Conservation (phyloP, 2,888 invertebrate genomes). For the Emmelina monodactyla region DNA sequence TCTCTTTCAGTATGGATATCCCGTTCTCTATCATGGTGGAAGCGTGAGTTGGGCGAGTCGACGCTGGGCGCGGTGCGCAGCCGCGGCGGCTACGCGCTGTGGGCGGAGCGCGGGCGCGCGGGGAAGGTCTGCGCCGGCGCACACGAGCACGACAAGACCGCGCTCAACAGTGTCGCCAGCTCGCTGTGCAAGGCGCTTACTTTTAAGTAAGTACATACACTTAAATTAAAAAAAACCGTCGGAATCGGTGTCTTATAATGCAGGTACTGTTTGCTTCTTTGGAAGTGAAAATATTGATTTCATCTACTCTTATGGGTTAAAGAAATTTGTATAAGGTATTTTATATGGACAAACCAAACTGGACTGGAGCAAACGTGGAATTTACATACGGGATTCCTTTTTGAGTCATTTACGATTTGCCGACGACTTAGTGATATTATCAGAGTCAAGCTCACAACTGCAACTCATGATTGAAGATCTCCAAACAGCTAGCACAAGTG, state of each 20-base stretch:
- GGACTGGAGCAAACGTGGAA: no score
- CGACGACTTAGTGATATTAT: no score
- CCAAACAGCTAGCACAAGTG: no score
- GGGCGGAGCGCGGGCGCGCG: slow-evolving; percentile 81
- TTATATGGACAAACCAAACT: no score
- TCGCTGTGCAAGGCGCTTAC: slow-evolving; percentile 81
- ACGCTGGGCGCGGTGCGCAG: slow-evolving; percentile 76
- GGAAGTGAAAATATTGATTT: slow-evolving; percentile 3
- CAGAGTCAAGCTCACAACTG: no score
- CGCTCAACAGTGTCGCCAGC: slow-evolving; percentile 75
- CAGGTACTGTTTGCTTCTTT: no score
- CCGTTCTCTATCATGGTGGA: slow-evolving; percentile 71
- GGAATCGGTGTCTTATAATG: not conserved
- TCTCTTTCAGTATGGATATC: slow-evolving; percentile 73
- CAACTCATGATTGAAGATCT: no score
- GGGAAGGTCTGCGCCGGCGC: slow-evolving; percentile 86
- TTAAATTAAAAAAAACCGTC: not conserved
- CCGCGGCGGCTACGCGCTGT: slow-evolving; percentile 82
- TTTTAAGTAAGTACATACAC: slow-evolving; percentile 68
- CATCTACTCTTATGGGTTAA: no score
- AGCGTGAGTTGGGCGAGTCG: slow-evolving; percentile 69
- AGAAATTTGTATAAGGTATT: no score
- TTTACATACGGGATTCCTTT: no score
- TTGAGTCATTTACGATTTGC: no score
- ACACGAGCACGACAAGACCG: slow-evolving; percentile 68